Evolutionary conservation across 2,113 vertebrate genomes (phyloP), one percentile per base, ranked within the genome.

Genomic region (Aegotheles bennettii): DNA sequence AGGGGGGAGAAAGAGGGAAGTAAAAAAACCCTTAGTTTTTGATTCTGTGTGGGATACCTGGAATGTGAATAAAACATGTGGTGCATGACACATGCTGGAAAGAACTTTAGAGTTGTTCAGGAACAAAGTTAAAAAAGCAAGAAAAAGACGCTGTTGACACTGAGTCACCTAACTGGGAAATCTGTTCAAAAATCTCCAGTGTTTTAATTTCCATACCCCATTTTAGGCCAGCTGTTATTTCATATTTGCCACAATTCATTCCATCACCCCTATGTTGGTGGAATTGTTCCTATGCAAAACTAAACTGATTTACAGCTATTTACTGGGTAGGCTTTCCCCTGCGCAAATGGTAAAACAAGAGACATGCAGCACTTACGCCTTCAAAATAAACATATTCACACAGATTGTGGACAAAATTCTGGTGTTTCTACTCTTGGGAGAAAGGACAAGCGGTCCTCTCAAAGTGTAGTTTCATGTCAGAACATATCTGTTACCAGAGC

Each of bases 151-250:
- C 28, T 64, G 40, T 38, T 74, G 43, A 73, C 56, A 80, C 77
- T 97, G 93, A 96, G 87, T 95, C 93, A 96, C 75, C 87, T 93
- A 61, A 67, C 65, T 25, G 28, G 38, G 36, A 90, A 93, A 78
- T 71, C 18, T 57, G 35, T 31, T 50, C 35, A 89, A 70, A 91
- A 80, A 36, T 53, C 59, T 29, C 60, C 36, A 38, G 28, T 80
- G 74, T 82, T 88, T 79, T 19, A 24, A 82, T 84, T 89, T 64
- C 61, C 59, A 67, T 20, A 53, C 33, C 18, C 47, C 24, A 36
- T 29, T 73, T 40, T 65, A 71, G 35, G 29, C 28, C 87, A 84
- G 81, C 64, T 81, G 59, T 61, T 61, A 26, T 42, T 87, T 86
- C 31, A 36, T 13, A 21, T 64, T 73, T 85, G 31, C 50, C 53